A percentile compares a stretch with the other conserved stretches of the same genome.
Conservation (phyloP, 2,888 invertebrate species). For the Agrotis clavis region DNA sequence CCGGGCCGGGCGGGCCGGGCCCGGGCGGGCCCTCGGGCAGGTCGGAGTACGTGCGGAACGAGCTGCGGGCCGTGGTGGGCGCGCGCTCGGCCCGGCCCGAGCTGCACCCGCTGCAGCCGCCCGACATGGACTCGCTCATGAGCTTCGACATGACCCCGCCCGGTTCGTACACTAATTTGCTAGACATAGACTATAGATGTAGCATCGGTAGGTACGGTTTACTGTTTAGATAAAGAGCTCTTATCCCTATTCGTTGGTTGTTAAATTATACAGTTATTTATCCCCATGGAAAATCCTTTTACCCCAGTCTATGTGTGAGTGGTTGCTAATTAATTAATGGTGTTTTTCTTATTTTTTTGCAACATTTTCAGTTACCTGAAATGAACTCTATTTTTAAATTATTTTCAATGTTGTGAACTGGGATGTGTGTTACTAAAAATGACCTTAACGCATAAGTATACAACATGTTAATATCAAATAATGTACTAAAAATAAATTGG, state of each 20-base stretch:
- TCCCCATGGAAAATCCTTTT: slow-evolving; percentile 6
- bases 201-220: slow-evolving; percentile 24
- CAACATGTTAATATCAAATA: not conserved
- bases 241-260: slow-evolving; percentile 9
- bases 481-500: slow-evolving; percentile 12
- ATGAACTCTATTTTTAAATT: slow-evolving; percentile 9
- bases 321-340: slow-evolving; percentile 25
- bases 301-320: slow-evolving; percentile 30
- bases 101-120: slow-evolving; percentile 89
- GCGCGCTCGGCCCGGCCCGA: slow-evolving; percentile 93
- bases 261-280: slow-evolving; percentile 27
- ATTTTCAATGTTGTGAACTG: slow-evolving; percentile 35
- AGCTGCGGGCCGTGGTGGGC: slow-evolving; percentile 96
- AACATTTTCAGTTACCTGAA: not conserved
- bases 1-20: slow-evolving; percentile 44
- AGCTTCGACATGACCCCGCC: slow-evolving; percentile 93
- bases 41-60: slow-evolving; percentile 97
- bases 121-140: slow-evolving; percentile 94
- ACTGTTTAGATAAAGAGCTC: slow-evolving; percentile 38
- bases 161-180: slow-evolving; percentile 76
- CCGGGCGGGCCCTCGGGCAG: slow-evolving; percentile 81
- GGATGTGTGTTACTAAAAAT: slow-evolving; percentile 15
- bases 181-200: slow-evolving; percentile 8
- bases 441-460: not conserved
- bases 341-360: slow-evolving; percentile 22